Base-by-base conservation (phyloP, 2,797 vertebrate species). In the Lophotriccus pileatus region DNA sequence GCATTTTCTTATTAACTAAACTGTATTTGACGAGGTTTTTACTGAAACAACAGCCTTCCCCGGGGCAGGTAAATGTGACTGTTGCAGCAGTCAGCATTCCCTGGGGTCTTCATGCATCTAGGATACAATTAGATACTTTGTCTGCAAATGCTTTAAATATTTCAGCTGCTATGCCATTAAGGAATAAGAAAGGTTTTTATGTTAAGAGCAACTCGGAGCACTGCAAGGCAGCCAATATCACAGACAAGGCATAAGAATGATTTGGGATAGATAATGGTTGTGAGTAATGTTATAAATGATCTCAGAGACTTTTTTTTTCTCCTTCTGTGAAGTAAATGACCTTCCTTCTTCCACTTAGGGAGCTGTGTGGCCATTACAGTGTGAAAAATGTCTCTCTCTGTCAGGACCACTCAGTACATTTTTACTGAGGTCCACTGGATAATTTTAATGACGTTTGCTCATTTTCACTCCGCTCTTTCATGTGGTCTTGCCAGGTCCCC, bases 271-370 rank as follows among this genome's bases (percentile, higher is more conserved):
- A 94, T 97, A 97, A 97, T 97, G 95, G 88, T 67, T 87, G 84
- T 95, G 94, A 96, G 96, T 97, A 97, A 97, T 95, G 92, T 89
- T 95, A 96, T 91, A 96, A 95, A 97, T 96, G 96, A 95, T 95
- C 96, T 97, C 94, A 97, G 91, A 89, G 78, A 37, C 82, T 87
- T 74, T 69, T 91, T 93, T 52, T 85, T 95, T 88, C 62, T 64
- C 56, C 66, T 68, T 81, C 87, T 91, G 82, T 93, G 92, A 92
- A 96, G 82, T 86, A 97, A 96, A 93, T 95, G 94, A 94, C 94
- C 94, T 95, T 97, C 90, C 73, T 63, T 86, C 92, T 89, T 82
- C 87, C 84, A 95, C 79, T 94, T 89, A 94, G 43, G 46, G 81
- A 97, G 84, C 62, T 19, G 4, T 78, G 58, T 69, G 84, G 89